Evolutionary conservation across 2,888 invertebrate species (phyloP), one percentile per base, ranked within the genome.

Genomic region (Clivina fossor): DNA sequence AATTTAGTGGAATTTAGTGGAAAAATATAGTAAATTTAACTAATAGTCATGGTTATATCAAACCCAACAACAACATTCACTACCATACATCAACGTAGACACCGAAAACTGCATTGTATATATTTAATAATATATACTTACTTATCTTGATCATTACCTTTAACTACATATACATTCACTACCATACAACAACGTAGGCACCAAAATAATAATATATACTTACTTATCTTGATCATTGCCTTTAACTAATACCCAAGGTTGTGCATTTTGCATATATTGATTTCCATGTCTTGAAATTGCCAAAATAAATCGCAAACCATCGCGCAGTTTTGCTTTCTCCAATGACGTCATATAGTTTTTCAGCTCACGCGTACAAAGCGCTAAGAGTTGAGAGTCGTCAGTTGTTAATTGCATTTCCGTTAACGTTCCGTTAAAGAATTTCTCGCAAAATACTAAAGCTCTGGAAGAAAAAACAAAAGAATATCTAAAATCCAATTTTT

Each of bases 241-340:
- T 71, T 98, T 99, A 4, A 94, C 79, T 63, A 92, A 78, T 4
- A 91, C 90, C 98, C 99, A 99, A 0, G 99, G 98, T 70, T 95
- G 88, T 62, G 88, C 86, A 1, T 81, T 76, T 76, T 99, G 99
- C 88, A 99, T 93, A 71, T 92, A 96, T 68, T 94, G 94, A 78
- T 99, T 99, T 3, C 98, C 98, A 62, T 90, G 83, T 2, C 92
- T 83, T 0, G 97, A 95, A 56, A 98, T 87, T 1, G 83, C 81
- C 63, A 99, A 76, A 62, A 98, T 85, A 70, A 89, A 85, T 9
- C 89, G 79, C 13, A 98, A 80, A 0, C 90, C 91, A 65, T 97
- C 96, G 18, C 95, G 79, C 16, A 96, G 75, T 60, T 85, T 85
- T 0, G 86, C 87, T 64, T 83, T 84, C 65, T 91, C 90, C 74